phyloP scores from a whole-genome alignment of 2,797 vertebrate genomes.

The Streptopelia turtur region DNA sequence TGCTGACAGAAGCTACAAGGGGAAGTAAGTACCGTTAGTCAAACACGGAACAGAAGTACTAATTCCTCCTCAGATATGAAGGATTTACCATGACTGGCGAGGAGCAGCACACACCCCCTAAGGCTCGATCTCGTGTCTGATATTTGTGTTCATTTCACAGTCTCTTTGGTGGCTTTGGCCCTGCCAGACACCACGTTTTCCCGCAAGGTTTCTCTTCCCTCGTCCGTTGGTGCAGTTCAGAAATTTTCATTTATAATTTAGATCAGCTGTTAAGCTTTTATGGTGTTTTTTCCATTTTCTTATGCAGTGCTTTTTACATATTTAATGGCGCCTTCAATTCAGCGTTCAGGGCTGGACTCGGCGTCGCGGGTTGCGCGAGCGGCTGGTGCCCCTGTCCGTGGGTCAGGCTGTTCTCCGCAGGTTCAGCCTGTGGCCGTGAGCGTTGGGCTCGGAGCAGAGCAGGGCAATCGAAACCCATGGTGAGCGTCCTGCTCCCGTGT shows the following conservation, averaged over 20 bases:
- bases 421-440: no score
- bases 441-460: neutral
- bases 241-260: conserved; percentile 24
- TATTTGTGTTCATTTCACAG: neutral
- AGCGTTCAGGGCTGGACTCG: neutral
- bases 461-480: accelerated
- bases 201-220: neutral
- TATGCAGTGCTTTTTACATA: neutral
- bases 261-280: neutral
- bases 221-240: neutral
- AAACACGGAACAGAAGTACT: neutral
- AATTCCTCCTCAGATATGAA: neutral
- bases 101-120: neutral
- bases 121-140: neutral
- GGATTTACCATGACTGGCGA: neutral
- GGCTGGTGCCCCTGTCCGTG: neutral
- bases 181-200: neutral
- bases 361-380: neutral
- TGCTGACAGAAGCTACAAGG: neutral
- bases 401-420: accelerated
- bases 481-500: neutral
- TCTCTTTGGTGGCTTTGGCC: neutral
- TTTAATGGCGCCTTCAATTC: neutral
- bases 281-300: neutral
- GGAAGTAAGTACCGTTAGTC: neutral